Evolutionary conservation across 1,140 invertebrate genomes (phyloP).

Genomic region (Diachasma alloeum): DNA sequence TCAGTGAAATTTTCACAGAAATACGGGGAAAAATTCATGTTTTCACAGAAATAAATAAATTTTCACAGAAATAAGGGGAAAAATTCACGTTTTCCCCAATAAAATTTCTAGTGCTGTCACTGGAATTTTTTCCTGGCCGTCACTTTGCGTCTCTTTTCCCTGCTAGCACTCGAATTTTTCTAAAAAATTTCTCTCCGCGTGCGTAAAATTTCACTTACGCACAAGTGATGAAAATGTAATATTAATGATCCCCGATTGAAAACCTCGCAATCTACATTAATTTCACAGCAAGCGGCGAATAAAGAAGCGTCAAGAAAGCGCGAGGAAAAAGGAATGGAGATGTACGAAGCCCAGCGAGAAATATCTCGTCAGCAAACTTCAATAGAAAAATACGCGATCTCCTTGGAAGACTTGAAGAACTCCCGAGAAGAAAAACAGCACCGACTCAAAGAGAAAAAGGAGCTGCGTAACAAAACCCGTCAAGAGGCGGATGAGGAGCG

Average conservation of each 20-base stretch:
- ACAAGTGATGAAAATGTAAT: too few species aligned
- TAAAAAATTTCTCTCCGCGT: too few species aligned
- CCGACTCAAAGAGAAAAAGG: conserved; percentile 47
- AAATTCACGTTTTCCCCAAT: too few species aligned
- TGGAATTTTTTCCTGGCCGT: too few species aligned
- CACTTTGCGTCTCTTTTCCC: too few species aligned
- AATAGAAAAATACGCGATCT: conserved; percentile 62
- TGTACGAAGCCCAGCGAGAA: conserved; percentile 66
- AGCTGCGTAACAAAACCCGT: conserved; percentile 52
- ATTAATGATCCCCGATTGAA: conserved; percentile 23
- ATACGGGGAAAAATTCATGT: too few species aligned
- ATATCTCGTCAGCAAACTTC: conserved; percentile 63
- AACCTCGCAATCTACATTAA: neutral
- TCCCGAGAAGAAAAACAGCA: conserved; percentile 56
- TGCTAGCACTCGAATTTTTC: too few species aligned
- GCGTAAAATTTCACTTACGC: too few species aligned
- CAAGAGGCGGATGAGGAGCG: conserved; percentile 55
- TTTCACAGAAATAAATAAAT: too few species aligned
- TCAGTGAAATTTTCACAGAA: too few species aligned
- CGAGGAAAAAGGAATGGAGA: conserved; percentile 57
- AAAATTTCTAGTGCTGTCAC: too few species aligned
- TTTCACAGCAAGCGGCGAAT: conserved; percentile 50
- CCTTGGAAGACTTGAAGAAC: conserved; percentile 57
- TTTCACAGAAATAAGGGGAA: too few species aligned
- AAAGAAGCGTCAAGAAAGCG: conserved; percentile 59